Percentiles rank a stretch among this genome's conserved stretches.
These are phyloP conservation scores for Apocheima hispidaria DNA, from an alignment of 2,888 invertebrate genomes.

Conservation along the genomic window DNA sequence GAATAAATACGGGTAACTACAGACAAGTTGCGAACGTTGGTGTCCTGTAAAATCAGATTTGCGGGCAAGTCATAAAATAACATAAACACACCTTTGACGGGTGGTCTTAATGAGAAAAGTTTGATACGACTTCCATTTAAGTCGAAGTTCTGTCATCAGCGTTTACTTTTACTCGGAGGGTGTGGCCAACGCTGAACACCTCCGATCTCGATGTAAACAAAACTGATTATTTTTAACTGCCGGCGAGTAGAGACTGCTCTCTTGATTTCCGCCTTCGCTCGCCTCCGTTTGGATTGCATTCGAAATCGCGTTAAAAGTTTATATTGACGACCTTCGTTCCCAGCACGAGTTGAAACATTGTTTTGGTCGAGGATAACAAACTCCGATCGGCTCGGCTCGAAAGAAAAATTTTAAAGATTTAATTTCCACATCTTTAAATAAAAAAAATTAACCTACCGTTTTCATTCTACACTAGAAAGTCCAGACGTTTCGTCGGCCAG, in stretches of 20 bases:
- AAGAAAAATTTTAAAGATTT: conserved; percentile 41
- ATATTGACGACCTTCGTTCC: conserved; percentile 63
- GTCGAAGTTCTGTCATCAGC: conserved; percentile 82
- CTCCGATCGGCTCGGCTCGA: conserved; percentile 54
- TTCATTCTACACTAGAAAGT: conserved; percentile 38
- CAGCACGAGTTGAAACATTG: conserved; percentile 63
- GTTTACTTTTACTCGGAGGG: conserved; percentile 68
- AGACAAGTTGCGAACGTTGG: conserved; percentile 40
- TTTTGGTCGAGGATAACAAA: conserved; percentile 63
- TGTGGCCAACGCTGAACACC: conserved; percentile 58
- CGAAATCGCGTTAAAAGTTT: conserved; percentile 76
- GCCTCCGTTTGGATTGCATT: conserved; percentile 71
- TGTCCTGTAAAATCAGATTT: conserved; percentile 62
- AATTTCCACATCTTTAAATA: conserved; percentile 34
- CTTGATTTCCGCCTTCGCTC: conserved; percentile 67
- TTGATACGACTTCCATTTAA: conserved; percentile 82
- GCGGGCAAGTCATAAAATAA: conserved; percentile 79
- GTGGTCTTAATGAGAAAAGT: conserved; percentile 85
- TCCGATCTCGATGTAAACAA: conserved; percentile 74
- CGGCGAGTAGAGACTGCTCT: conserved; percentile 49
- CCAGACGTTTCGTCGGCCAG: conserved; percentile 35
- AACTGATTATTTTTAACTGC: conserved; percentile 69
- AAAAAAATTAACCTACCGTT: conserved; percentile 38
- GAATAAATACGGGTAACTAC: conserved; percentile 39
- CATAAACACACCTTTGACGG: conserved; percentile 83